Percentiles rank a stretch among this genome's conserved stretches.
phyloP scores from a whole-genome alignment of 2,797 vertebrate species.

The Tauraco hartlaubi region DNA sequence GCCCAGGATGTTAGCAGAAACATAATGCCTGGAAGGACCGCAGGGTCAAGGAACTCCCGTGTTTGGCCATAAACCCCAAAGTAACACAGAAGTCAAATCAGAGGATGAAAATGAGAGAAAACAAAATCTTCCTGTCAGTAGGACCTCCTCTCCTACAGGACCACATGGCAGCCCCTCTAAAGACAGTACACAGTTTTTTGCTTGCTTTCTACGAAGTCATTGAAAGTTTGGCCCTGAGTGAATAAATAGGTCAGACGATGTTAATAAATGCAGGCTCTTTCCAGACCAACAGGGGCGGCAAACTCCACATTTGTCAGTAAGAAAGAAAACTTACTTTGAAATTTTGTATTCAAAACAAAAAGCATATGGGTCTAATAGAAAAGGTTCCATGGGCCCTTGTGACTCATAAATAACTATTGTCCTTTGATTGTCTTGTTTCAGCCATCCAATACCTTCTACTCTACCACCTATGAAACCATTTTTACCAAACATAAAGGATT shows the following conservation, averaged over 20 bases:
- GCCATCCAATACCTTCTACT: background rate
- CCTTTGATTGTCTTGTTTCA: background rate
- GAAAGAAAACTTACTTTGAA: constrained; percentile 40
- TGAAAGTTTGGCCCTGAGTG: background rate
- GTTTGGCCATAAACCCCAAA: background rate
- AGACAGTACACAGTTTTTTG: background rate
- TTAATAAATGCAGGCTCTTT: background rate
- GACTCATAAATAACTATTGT: background rate
- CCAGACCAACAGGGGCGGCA: background rate
- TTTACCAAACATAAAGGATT: background rate
- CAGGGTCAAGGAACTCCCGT: background rate
- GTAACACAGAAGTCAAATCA: constrained; percentile 5
- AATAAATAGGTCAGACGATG: background rate
- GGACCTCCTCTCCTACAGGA: background rate
- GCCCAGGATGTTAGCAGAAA: constrained; percentile 39
- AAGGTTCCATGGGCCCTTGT: background rate
- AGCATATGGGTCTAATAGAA: background rate
- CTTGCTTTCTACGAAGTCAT: background rate
- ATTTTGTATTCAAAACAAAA: constrained; percentile 4
- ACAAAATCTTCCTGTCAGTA: background rate
- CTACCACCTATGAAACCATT: background rate
- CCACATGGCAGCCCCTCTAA: background rate
- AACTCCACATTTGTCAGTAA: constrained; percentile 4
- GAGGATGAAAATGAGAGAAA: constrained; percentile 1
- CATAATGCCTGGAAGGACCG: background rate